phyloP scores from a whole-genome alignment of 2,113 vertebrate species.

The Hemicordylus capensis region DNA sequence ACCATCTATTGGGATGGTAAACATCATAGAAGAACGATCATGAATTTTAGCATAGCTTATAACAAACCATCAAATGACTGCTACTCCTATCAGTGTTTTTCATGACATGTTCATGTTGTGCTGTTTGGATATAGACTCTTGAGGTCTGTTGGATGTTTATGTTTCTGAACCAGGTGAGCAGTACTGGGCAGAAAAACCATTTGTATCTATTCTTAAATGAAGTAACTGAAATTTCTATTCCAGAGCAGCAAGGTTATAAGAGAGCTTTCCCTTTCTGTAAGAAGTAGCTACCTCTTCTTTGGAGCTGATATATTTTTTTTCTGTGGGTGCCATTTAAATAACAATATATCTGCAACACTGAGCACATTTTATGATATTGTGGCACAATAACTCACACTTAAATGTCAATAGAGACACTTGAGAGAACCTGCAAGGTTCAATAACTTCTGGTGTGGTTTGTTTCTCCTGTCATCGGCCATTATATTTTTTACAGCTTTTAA shows the following conservation, averaged over 20 bases:
- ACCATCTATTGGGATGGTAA: background rate
- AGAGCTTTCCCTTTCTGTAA: slow-evolving; percentile 3
- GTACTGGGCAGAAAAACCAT: background rate
- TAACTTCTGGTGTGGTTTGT: slow-evolving; percentile 69
- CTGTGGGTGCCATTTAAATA: slow-evolving; percentile 59
- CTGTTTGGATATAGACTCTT: background rate
- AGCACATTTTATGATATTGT: slow-evolving; percentile 66
- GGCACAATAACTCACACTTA: slow-evolving; percentile 67
- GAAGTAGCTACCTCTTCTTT: slow-evolving; percentile 40
- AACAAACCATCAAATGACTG: background rate
- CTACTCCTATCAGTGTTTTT: background rate
- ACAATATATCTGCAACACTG: slow-evolving; percentile 60
- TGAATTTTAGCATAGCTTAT: background rate
- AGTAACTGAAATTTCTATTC: background rate
- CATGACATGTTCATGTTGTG: background rate
- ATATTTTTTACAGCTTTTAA: slow-evolving; percentile 68
- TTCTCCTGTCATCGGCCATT: slow-evolving; percentile 67
- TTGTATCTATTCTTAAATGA: slow-evolving; percentile 8
- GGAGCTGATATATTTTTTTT: slow-evolving; percentile 37
- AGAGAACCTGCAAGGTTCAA: slow-evolving; percentile 64
- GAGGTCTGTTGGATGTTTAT: background rate
- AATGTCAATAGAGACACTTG: slow-evolving; percentile 65
- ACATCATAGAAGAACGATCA: background rate
- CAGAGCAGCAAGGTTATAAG: background rate
- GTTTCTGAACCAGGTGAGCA: background rate